These are phyloP conservation scores for Cheilosia scutellata DNA, from an alignment of 2,888 invertebrate species.

Conservation along the genomic window DNA sequence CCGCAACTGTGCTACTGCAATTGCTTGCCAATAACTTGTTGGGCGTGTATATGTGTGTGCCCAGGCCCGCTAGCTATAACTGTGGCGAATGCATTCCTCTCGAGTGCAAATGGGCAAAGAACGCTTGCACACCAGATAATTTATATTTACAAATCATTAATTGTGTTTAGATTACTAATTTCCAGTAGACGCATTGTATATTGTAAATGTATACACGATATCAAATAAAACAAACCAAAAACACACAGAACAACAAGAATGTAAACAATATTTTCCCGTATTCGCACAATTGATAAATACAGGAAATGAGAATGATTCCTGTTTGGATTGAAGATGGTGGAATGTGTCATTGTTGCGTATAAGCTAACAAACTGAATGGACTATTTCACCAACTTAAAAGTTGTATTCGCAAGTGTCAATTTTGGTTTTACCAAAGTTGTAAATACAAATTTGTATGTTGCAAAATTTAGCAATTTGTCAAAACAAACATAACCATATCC, in stretches of 20 bases:
- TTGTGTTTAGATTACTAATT: constrained; percentile 61
- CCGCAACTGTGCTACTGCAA: constrained; percentile 34
- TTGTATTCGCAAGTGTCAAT: no score
- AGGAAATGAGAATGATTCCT: constrained; percentile 14
- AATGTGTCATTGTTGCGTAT: background rate
- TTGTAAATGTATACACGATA: constrained; percentile 27
- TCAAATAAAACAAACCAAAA: constrained; percentile 31
- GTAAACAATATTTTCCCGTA: constrained; percentile 15
- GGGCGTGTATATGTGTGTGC: background rate
- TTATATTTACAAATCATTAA: constrained; percentile 56
- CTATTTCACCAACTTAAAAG: no score
- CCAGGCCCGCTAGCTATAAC: background rate
- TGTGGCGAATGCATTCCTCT: constrained; percentile 20
- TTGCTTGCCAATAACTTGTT: constrained; percentile 5
- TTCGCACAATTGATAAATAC: constrained; percentile 24
- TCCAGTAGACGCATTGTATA: constrained; percentile 38
- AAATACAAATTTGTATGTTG: no score
- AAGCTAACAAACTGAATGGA: background rate
- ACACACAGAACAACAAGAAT: constrained; percentile 3
- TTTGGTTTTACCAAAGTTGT: no score
- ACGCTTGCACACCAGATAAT: constrained; percentile 6
- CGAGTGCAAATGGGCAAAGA: background rate
- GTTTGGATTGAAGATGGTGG: background rate
- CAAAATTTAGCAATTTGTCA: background rate
- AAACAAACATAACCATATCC: no score